phyloP scores from a whole-genome alignment of 2,888 invertebrate genomes.

The Drosophila percnosoma region DNA sequence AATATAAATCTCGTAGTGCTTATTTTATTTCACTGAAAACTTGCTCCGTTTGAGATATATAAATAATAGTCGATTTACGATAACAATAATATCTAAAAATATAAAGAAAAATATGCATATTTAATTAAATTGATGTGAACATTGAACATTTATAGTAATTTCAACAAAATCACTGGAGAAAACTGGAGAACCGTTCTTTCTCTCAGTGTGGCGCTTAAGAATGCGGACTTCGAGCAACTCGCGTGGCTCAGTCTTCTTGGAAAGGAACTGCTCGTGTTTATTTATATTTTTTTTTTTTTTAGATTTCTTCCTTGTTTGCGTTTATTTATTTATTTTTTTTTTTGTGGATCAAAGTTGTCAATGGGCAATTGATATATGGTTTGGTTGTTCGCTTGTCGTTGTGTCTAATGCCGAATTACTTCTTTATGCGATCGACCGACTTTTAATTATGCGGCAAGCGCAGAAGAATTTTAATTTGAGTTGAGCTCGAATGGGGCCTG shows the following conservation, averaged over 20 bases:
- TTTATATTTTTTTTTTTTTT: background rate
- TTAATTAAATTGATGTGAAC: background rate
- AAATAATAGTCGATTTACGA: background rate
- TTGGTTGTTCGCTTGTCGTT: constrained; percentile 35
- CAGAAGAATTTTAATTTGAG: constrained; percentile 79
- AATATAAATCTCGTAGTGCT: background rate
- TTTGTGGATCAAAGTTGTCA: constrained; percentile 45
- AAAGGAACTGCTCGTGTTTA: background rate
- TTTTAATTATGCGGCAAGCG: constrained; percentile 73
- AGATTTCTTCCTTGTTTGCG: constrained; percentile 8
- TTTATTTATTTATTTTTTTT: background rate
- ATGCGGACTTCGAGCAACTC: background rate
- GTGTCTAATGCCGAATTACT: constrained; percentile 69
- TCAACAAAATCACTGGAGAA: background rate
- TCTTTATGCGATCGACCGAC: constrained; percentile 66
- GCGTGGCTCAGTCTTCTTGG: constrained; percentile 6
- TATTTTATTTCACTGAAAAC: background rate
- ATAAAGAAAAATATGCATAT: background rate
- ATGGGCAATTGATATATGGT: constrained; percentile 58
- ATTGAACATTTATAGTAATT: background rate
- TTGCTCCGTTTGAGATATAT: background rate
- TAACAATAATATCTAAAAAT: background rate
- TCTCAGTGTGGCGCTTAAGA: constrained; percentile 4
- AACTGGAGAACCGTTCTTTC: background rate
- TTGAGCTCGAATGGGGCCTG: constrained; percentile 38